phyloP scores from a whole-genome alignment of 2,797 vertebrate genomes.

The Coccyzus lansbergi region DNA sequence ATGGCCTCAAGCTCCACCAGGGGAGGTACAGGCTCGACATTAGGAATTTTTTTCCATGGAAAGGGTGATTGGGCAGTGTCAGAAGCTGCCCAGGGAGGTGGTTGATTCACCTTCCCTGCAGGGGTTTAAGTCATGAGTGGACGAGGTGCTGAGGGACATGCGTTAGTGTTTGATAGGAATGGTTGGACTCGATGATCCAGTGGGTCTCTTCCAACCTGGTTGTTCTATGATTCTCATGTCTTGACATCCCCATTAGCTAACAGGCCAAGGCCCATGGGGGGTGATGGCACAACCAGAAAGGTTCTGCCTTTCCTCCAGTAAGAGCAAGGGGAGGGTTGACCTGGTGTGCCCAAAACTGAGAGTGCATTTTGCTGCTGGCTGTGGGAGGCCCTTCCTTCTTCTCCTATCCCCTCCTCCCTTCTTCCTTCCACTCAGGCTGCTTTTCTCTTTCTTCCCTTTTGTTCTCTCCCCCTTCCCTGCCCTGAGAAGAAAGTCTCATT shows the following conservation, averaged over 20 bases:
- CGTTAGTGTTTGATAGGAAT: no score
- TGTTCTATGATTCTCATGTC: no score
- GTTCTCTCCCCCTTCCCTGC: slow-evolving; percentile 1
- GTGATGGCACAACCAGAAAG: background rate
- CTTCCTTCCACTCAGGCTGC: background rate
- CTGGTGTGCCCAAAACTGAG: background rate
- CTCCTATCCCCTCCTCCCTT: background rate
- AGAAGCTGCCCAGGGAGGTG: no score
- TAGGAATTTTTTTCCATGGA: no score
- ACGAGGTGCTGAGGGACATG: no score
- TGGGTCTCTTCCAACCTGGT: no score
- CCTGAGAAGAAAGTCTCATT: slow-evolving; percentile 47
- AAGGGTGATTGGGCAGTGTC: no score
- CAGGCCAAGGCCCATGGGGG: background rate
- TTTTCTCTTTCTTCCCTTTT: slow-evolving; percentile 40
- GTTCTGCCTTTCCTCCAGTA: background rate
- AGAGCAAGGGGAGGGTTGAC: background rate
- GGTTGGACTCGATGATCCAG: no score
- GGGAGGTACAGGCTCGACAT: no score
- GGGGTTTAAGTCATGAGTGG: no score
- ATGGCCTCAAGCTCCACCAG: no score
- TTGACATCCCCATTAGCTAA: background rate
- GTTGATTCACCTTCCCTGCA: no score
- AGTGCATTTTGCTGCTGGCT: background rate
- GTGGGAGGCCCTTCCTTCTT: background rate